phyloP scores from a whole-genome alignment of 2,888 invertebrate genomes.

The Lithophane socia region DNA sequence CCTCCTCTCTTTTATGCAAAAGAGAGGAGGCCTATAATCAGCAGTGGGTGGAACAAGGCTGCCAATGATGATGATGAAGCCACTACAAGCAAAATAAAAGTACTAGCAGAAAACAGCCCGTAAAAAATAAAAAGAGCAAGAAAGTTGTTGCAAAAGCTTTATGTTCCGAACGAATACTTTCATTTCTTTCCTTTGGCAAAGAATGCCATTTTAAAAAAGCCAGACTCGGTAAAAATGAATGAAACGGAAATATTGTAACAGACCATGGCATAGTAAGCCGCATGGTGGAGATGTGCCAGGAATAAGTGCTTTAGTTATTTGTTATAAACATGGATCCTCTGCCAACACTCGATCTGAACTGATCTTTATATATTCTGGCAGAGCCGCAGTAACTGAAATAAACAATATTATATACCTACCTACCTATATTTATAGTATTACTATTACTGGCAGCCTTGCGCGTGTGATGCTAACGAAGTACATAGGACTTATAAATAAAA shows the following conservation, averaged over 20 bases:
- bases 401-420: conserved; percentile 59
- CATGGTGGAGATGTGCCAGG: conserved; percentile 74
- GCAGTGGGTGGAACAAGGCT: no score
- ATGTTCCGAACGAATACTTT: conserved; percentile 51
- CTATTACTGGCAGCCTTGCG: conserved; percentile 50
- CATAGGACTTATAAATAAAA: background rate
- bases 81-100: conserved; percentile 33
- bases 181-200: conserved; percentile 58
- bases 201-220: conserved; percentile 43
- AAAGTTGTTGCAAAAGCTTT: conserved; percentile 39
- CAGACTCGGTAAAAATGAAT: conserved; percentile 64
- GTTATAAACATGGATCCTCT: conserved; percentile 72
- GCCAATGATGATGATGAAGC: background rate
- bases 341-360: conserved; percentile 73
- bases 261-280: conserved; percentile 71
- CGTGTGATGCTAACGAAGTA: conserved; percentile 7
- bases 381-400: conserved; percentile 70
- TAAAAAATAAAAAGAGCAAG: conserved; percentile 21
- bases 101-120: conserved; percentile 12
- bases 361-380: conserved; percentile 66
- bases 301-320: conserved; percentile 68
- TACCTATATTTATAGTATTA: conserved; percentile 4
- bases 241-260: conserved; percentile 69
- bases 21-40: no score
- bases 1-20: no score